Evolutionary conservation across 2,113 vertebrate genomes (phyloP), one percentile per base, ranked within the genome.

Genomic region (Bombycilla garrulus): DNA sequence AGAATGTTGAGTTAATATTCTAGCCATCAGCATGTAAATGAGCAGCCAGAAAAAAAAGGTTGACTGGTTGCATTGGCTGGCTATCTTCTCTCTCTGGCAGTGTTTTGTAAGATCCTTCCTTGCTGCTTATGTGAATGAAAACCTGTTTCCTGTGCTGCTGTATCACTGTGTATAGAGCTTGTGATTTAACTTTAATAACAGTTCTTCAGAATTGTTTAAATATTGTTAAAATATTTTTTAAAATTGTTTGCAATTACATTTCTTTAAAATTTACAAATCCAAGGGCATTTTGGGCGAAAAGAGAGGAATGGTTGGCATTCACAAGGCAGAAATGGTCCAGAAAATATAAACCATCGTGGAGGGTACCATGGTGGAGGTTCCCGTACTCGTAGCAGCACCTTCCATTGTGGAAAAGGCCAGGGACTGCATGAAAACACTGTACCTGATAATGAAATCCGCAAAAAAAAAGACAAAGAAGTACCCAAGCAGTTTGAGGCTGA

Each of bases 401-500:
- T 95, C 72, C 97, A 96, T 53, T 94, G 93, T 95, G 98, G 97
- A 83, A 98, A 97, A 97, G 96, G 86, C 92, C 97, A 97, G 78
- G 96, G 96, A 48, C 82, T 97, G n/a, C 97, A 87, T 81, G 98
- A 98, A 80, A 97, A 82, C 84, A 97, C 20, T 51, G 50, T 88
- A 83, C 79, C 92, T 76, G 98, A 97, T 88, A 96, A 92, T 81
- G 97, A 97, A 73, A 86, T 51, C 11, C 64, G 42, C 58, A 97
- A 94, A 91, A 98, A 95, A 61, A 97, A 98, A 48, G 97, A 97
- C 58, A 96, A 96, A 96, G 80, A 96, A 96, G 80, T 93, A 83
- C 78, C 94, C 44, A 98, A 96, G 90, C 98, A 98, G 33, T 98
- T 98, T 97, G 97, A 98, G 88, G 98, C 98, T 84, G 98, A 98